These are phyloP conservation scores for Petrocephalus zakoni DNA, from an alignment of 2,113 vertebrate genomes.

Conservation along the genomic window DNA sequence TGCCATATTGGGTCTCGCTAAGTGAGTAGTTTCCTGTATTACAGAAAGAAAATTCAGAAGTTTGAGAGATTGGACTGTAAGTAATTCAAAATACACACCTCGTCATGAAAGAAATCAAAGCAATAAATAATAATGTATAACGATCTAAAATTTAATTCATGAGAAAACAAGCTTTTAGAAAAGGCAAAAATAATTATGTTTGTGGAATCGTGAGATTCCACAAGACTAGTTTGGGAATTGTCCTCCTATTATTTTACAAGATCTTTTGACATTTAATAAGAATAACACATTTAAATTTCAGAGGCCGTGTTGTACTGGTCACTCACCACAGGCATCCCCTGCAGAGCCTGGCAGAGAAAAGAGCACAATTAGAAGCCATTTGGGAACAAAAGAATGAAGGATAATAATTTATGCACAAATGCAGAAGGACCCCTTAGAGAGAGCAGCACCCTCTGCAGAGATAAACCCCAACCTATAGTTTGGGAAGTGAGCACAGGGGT, in stretches of 20 bases:
- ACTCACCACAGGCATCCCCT: background rate
- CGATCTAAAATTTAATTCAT: background rate
- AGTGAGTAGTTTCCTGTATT: background rate
- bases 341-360: background rate
- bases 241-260: background rate
- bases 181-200: background rate
- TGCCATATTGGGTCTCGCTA: background rate
- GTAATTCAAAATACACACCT: background rate
- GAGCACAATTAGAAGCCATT: background rate
- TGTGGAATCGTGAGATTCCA: too few relatives aligned
- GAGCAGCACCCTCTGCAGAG: background rate
- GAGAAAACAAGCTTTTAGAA: background rate
- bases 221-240: too few relatives aligned
- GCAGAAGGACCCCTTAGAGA: background rate
- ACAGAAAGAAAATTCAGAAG: background rate
- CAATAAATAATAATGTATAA: background rate
- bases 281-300: background rate
- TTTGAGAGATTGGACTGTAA: background rate
- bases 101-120: background rate
- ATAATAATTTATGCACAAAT: background rate
- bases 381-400: background rate
- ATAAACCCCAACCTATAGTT: conserved; percentile 33
- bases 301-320: background rate
- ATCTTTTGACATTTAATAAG: background rate
- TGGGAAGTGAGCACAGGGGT: background rate